A percentile compares a stretch with the other conserved stretches of the same genome.
phyloP scores from a whole-genome alignment of 2,888 invertebrate species.

The Amiota communis region DNA sequence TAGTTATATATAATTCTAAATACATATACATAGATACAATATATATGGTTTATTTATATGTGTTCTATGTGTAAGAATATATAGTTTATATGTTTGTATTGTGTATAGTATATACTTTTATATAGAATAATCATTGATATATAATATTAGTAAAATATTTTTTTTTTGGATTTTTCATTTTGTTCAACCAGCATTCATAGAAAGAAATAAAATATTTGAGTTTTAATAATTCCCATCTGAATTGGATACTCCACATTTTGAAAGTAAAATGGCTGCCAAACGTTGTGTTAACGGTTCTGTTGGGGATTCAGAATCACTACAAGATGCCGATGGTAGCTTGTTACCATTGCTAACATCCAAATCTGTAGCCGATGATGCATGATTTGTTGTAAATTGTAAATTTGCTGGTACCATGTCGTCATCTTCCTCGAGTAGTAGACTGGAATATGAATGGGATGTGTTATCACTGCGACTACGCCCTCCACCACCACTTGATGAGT shows the following conservation, averaged over 20 bases:
- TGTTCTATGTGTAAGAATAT: slow-evolving; percentile 34
- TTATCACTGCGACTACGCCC: slow-evolving; percentile 71
- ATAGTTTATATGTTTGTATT: slow-evolving; percentile 57
- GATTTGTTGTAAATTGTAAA: slow-evolving; percentile 64
- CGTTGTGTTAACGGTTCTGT: slow-evolving; percentile 73
- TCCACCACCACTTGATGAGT: slow-evolving; percentile 67
- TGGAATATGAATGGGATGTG: slow-evolving; percentile 73
- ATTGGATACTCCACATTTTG: slow-evolving; percentile 70
- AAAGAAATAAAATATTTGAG: slow-evolving; percentile 11
- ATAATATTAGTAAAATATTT: not conserved
- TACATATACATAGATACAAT: slow-evolving; percentile 37
- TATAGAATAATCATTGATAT: slow-evolving; percentile 30
- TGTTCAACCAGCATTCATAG: not conserved
- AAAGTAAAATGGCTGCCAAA: slow-evolving; percentile 71
- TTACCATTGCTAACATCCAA: slow-evolving; percentile 73
- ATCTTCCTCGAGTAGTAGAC: slow-evolving; percentile 72
- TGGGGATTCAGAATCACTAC: slow-evolving; percentile 73
- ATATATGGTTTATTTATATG: slow-evolving; percentile 42
- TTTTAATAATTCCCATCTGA: slow-evolving; percentile 43
- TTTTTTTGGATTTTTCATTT: not conserved
- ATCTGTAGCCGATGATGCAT: slow-evolving; percentile 58
- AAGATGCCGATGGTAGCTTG: slow-evolving; percentile 70
- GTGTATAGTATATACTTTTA: slow-evolving; percentile 37
- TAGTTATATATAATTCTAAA: slow-evolving; percentile 42
- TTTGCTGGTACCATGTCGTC: slow-evolving; percentile 70